Percentiles rank a stretch among this genome's conserved stretches.
phyloP scores from a whole-genome alignment of 1,140 invertebrate species.

The Drosophila prosaltans region DNA sequence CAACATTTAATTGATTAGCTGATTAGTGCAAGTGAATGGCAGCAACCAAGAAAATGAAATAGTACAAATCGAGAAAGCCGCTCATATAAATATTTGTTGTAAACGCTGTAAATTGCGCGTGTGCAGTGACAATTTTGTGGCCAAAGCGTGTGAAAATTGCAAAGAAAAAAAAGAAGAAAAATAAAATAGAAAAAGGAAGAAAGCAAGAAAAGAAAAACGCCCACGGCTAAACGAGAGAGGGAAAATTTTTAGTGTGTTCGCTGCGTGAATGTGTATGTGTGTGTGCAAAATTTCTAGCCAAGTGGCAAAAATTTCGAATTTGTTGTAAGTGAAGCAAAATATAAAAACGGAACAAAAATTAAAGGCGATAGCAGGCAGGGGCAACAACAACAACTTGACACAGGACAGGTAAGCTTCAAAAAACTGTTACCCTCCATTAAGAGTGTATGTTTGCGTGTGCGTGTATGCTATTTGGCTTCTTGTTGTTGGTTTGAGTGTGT shows the following conservation, averaged over 20 bases:
- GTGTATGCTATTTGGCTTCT: not conserved
- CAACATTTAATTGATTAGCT: conserved; percentile 15
- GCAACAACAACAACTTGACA: conserved; percentile 13
- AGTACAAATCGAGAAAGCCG: conserved; percentile 1
- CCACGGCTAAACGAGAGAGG: conserved; percentile 12
- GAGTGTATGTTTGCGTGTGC: not conserved
- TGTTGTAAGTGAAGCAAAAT: conserved; percentile 24
- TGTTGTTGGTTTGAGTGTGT: conserved; percentile 17
- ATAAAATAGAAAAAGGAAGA: conserved; percentile 28
- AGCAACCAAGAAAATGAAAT: not conserved
- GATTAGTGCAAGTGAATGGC: not conserved
- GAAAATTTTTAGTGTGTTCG: conserved; percentile 9
- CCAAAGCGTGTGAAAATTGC: conserved; percentile 34
- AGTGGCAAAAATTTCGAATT: conserved; percentile 31
- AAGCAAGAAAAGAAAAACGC: conserved; percentile 54
- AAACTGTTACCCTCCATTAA: conserved; percentile 12
- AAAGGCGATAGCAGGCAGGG: conserved; percentile 46
- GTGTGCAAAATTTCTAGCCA: conserved; percentile 31
- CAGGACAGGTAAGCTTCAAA: not conserved
- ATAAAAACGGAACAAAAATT: conserved; percentile 31
- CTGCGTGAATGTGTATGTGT: conserved; percentile 6
- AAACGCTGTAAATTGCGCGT: conserved; percentile 50
- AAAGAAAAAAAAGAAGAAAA: conserved; percentile 38
- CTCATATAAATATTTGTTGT: conserved; percentile 5
- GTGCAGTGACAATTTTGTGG: conserved; percentile 48